Conservation (phyloP, 2,888 invertebrate genomes). For the Drosophila suboccidentalis region DNA sequence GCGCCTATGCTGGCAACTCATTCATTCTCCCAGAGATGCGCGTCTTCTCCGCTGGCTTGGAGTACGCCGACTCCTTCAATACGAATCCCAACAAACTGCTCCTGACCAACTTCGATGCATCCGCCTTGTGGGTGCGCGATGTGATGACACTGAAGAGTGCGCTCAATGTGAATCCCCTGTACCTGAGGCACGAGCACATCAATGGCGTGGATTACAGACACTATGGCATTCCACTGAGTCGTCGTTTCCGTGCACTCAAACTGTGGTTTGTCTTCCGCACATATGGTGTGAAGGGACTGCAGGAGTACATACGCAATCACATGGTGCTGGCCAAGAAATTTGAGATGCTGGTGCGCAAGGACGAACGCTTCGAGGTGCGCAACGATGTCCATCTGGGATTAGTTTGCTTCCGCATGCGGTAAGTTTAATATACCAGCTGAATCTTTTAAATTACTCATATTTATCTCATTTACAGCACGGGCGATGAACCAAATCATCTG, state of each 20-base stretch:
- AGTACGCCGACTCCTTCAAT: slow-evolving; percentile 94
- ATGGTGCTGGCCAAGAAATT: slow-evolving; percentile 92
- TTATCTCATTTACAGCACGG: slow-evolving; percentile 85
- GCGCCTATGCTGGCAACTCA: slow-evolving; percentile 94
- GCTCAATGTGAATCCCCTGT: slow-evolving; percentile 94
- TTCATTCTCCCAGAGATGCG: slow-evolving; percentile 95
- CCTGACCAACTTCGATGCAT: slow-evolving; percentile 94
- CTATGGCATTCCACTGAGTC: slow-evolving; percentile 94
- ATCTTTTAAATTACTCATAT: neutral
- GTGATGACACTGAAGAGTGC: slow-evolving; percentile 92
- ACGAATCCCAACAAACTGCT: slow-evolving; percentile 96
- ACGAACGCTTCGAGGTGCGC: slow-evolving; percentile 91
- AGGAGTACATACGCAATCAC: slow-evolving; percentile 93
- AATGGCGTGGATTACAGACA: slow-evolving; percentile 91
- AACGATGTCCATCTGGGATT: slow-evolving; percentile 92
- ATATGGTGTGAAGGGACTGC: slow-evolving; percentile 93
- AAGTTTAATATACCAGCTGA: slow-evolving; percentile 25
- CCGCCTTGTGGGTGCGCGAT: slow-evolving; percentile 93
- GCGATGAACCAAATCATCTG: slow-evolving; percentile 91
- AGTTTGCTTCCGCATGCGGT: slow-evolving; percentile 91
- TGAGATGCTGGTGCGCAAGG: slow-evolving; percentile 89
- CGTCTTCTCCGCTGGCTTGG: slow-evolving; percentile 88
- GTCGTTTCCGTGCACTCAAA: slow-evolving; percentile 94
- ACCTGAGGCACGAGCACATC: slow-evolving; percentile 93
- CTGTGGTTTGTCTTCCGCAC: slow-evolving; percentile 94